These are phyloP conservation scores for Genyomyrus donnyi DNA, from an alignment of 2,113 vertebrate species.

Conservation along the genomic window DNA sequence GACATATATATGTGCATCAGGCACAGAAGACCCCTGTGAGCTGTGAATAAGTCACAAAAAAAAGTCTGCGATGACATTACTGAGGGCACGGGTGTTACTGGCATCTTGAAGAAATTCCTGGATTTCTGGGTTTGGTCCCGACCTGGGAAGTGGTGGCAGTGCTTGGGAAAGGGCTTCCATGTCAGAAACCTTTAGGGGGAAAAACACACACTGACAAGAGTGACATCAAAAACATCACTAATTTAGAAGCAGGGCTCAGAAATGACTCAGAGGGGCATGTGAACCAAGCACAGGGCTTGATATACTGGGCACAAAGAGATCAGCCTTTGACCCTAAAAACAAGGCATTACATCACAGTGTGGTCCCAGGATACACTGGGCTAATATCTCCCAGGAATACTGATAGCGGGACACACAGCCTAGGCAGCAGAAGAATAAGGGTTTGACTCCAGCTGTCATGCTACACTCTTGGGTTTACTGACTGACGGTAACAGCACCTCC, in stretches of 20 bases:
- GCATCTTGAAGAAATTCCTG: slow-evolving; percentile 16
- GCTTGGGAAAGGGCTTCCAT: slow-evolving; percentile 49
- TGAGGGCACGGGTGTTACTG: slow-evolving; percentile 19
- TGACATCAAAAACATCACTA: background rate
- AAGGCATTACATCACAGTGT: background rate
- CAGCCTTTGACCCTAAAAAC: background rate
- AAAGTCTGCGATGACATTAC: background rate
- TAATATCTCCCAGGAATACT: background rate
- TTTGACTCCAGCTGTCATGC: background rate
- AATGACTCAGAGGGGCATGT: background rate
- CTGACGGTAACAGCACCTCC: slow-evolving; percentile 36
- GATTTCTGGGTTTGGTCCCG: slow-evolving; percentile 19
- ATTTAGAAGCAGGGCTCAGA: background rate
- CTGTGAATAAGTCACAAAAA: background rate
- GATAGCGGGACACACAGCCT: background rate
- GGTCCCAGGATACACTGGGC: background rate
- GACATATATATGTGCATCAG: background rate
- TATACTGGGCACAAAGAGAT: background rate
- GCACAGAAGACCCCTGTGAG: background rate
- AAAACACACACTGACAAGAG: slow-evolving; percentile 27
- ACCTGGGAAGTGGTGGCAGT: slow-evolving; percentile 51
- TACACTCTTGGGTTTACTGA: background rate
- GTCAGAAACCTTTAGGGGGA: slow-evolving; percentile 48
- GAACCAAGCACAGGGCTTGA: background rate
- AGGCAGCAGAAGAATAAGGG: background rate